Evolutionary conservation across 2,888 invertebrate genomes (phyloP), one percentile per base, ranked within the genome.

Genomic region (Drosophila niveifrons): DNA sequence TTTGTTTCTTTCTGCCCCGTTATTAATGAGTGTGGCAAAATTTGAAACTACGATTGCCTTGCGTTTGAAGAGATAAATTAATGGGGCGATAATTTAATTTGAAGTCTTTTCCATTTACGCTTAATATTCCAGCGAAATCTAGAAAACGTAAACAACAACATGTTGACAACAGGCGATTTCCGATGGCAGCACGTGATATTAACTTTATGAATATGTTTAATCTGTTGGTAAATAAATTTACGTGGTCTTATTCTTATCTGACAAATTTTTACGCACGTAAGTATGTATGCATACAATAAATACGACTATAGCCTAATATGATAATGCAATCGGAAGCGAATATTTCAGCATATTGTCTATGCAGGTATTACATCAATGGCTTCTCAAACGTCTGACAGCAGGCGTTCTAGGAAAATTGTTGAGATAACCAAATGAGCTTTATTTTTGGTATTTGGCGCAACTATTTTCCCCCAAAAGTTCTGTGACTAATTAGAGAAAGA

Each of bases 381-480:
- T 15, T 1, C 13, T 41, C 13, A 41, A 41, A 41, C 39, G 13
- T 7, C 39, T 13, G 13, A 39, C 11, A 34, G 13, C 13, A 39
- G 55, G 51, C 61, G 28, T 23, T 52, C 13, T 29, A 46, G 56
- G 43, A 34, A 63, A 51, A 50, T 68, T 77, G 68, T 61, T 63
- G 41, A 63, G 66, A 72, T 53, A 64, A 51, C 66, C 66, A 66
- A 73, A 79, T 71, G 44, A 18, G 61, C 43, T 61, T 80, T 75
- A 66, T 64, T 75, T 69, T 56, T 56, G 86, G 80, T 83, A 82
- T 82, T 86, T 86, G 78, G 78, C 59, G 28, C 70, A 86, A 80
- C 66, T 80, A 72, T 71, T 67, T 82, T 82, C 44, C 57, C 39
- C 36, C 46, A 64, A 67, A 75, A 75, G 80, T 65, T 73, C 68